These are phyloP conservation scores for Stictonetta naevosa DNA, from an alignment of 2,113 vertebrate species.

Conservation along the genomic window DNA sequence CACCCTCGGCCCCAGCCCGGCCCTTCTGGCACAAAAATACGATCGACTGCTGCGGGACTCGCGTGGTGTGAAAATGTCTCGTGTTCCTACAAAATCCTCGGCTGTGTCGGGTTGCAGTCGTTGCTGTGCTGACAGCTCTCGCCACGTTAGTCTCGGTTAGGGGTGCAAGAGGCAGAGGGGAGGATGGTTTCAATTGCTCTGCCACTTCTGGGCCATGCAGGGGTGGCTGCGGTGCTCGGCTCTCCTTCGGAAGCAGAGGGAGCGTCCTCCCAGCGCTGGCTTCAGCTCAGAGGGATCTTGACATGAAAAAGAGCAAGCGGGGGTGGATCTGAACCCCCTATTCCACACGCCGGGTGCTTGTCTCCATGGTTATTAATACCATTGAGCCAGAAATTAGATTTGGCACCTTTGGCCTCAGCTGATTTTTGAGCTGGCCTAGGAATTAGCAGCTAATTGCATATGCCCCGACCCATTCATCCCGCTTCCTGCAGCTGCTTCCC, in stretches of 20 bases:
- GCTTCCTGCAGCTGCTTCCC: background rate
- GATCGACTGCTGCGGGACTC: background rate
- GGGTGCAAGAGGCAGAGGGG: fast-evolving
- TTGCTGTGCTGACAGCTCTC: background rate
- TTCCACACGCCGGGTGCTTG: background rate
- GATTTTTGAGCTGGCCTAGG: background rate
- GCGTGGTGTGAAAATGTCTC: fast-evolving
- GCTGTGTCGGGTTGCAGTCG: fast-evolving
- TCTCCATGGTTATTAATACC: background rate
- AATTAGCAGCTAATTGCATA: background rate
- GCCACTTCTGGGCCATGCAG: fast-evolving
- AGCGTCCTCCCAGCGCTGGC: background rate
- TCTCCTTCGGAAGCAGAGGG: background rate
- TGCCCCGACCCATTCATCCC: fast-evolving
- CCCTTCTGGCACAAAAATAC: fast-evolving
- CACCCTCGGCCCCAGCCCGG: fast-evolving
- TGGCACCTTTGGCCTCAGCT: background rate
- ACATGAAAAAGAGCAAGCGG: background rate
- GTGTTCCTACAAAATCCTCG: background rate
- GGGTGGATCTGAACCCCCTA: background rate
- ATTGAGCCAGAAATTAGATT: background rate
- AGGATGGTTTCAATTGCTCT: background rate
- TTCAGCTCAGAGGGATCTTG: background rate
- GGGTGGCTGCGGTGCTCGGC: background rate
- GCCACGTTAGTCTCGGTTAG: fast-evolving